Percentiles rank a stretch among this genome's conserved stretches.
phyloP scores from a whole-genome alignment of 1,140 invertebrate genomes.

The Ceratina japonica region DNA sequence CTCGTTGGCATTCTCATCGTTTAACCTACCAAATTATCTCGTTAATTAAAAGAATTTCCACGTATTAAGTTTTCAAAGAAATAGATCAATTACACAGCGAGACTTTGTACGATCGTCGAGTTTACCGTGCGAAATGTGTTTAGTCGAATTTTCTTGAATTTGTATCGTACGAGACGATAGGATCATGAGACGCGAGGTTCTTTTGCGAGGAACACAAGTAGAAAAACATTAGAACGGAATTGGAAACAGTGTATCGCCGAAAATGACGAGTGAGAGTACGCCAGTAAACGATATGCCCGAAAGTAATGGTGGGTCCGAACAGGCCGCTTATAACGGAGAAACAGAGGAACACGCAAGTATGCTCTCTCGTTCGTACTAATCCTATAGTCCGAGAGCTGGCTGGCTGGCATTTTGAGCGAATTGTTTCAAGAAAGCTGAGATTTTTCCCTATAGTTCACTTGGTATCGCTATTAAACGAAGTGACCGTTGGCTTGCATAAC shows the following conservation, averaged over 20 bases:
- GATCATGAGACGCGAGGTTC: no score
- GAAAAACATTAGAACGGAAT: no score
- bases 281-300: constrained; percentile 57
- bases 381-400: no score
- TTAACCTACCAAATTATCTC: constrained; percentile 20
- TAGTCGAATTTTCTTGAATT: no score
- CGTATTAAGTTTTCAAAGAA: neutral
- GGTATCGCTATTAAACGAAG: no score
- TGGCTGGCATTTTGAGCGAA: no score
- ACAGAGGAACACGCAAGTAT: constrained; percentile 62
- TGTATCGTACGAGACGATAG: no score
- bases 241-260: no score
- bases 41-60: neutral
- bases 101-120: neutral
- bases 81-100: constrained; percentile 27
- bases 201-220: no score
- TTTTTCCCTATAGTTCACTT: no score
- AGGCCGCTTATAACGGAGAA: constrained; percentile 66
- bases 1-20: neutral
- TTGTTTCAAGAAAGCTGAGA: no score
- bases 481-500: no score
- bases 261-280: constrained; percentile 67
- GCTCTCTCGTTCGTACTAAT: neutral
- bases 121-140: neutral
- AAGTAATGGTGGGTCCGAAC: constrained; percentile 61